A percentile compares a stretch with the other conserved stretches of the same genome.
Evolutionary conservation across 2,113 vertebrate genomes (phyloP).

Genomic region (Eclectus roratus): DNA sequence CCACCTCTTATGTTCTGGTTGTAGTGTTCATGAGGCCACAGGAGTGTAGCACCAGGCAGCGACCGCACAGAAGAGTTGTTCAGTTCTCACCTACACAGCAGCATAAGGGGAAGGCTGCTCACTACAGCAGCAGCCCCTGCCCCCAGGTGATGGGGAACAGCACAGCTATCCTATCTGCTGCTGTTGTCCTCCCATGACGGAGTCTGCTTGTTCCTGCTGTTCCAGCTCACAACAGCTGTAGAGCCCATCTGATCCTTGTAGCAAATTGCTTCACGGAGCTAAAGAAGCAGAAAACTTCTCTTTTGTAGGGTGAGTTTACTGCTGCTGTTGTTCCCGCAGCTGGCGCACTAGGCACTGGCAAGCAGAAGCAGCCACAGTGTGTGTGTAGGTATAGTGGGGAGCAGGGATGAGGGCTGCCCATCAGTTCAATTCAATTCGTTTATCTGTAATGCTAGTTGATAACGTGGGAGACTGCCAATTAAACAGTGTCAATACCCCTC

Average conservation of each 20-base stretch:
- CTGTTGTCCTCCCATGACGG: not conserved
- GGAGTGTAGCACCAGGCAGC: not conserved
- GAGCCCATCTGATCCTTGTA: not conserved
- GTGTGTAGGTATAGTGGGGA: not conserved
- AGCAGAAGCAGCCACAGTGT: not conserved
- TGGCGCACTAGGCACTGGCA: fast-evolving
- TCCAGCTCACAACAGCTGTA: not conserved
- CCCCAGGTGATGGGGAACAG: not conserved
- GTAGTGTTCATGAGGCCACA: not conserved
- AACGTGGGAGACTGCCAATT: not conserved
- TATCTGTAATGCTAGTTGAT: not conserved
- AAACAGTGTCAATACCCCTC: not conserved
- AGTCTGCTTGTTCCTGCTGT: not conserved
- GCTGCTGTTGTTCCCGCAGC: not conserved
- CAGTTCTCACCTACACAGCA: not conserved
- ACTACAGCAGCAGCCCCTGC: not conserved
- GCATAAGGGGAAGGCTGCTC: not conserved
- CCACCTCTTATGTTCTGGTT: not conserved
- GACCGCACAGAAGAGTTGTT: not conserved
- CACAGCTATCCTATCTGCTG: not conserved
- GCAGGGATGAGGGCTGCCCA: not conserved
- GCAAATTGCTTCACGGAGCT: not conserved
- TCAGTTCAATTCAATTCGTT: not conserved
- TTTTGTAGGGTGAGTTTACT: not conserved
- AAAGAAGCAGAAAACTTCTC: not conserved